phyloP scores from a whole-genome alignment of 2,888 invertebrate species.

The Megastigmus dorsalis region DNA sequence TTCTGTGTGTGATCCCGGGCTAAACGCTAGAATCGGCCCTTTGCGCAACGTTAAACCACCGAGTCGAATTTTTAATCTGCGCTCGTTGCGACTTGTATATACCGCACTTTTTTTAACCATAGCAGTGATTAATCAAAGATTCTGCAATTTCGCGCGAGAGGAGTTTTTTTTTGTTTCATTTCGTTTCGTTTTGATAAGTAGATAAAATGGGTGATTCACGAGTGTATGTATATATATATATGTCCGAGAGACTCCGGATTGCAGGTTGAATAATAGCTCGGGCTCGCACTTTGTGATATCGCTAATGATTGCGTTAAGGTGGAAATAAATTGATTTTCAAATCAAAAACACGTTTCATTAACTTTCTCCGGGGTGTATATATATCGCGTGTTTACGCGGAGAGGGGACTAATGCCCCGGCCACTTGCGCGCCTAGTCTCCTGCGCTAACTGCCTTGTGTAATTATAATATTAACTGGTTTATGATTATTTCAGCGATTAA shows the following conservation, averaged over 20 bases:
- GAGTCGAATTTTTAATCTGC: slow-evolving; percentile 21
- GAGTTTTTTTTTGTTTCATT: slow-evolving; percentile 1
- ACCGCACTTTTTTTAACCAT: too few relatives aligned
- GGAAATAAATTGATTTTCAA: slow-evolving; percentile 32
- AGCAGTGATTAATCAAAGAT: neutral
- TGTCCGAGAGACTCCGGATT: too few relatives aligned
- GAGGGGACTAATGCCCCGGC: too few relatives aligned
- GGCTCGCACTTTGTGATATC: neutral
- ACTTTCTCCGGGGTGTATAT: slow-evolving; percentile 23
- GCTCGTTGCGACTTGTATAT: too few relatives aligned
- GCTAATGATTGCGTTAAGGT: neutral
- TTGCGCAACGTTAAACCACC: slow-evolving; percentile 13
- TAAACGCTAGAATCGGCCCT: slow-evolving; percentile 11
- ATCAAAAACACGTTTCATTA: slow-evolving; percentile 21
- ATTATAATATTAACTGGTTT: too few relatives aligned
- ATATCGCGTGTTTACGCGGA: slow-evolving; percentile 6
- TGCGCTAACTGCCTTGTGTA: too few relatives aligned
- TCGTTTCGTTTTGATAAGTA: neutral
- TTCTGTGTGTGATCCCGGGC: slow-evolving; percentile 27
- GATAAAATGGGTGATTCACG: too few relatives aligned
- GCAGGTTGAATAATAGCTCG: neutral
- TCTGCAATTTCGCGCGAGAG: neutral
- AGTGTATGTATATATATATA: too few relatives aligned
- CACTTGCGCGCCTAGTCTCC: too few relatives aligned
- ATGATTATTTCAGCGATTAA: too few relatives aligned